Evolutionary conservation across 2,113 vertebrate species (phyloP), one percentile per base, ranked within the genome.

Genomic region (Suricata suricatta): DNA sequence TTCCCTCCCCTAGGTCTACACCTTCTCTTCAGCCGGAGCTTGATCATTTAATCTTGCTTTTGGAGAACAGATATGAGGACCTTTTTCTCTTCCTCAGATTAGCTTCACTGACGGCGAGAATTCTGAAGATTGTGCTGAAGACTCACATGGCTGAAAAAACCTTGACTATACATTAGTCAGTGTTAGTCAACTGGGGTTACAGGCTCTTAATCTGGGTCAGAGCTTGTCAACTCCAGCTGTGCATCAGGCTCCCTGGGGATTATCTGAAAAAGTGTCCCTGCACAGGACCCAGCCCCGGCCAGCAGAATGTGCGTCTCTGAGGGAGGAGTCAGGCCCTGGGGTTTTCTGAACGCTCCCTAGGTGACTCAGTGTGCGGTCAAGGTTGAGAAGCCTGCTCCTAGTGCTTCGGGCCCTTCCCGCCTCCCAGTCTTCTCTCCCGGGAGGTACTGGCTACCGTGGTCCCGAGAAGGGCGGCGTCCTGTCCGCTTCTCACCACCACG

Each of bases 31-130:
- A 52, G 54, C 54, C 31, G 88, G 69, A 64, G 31, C 27, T 76
- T 63, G 76, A 81, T 27, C 29, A 69, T 84, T 95, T 63, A 63
- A 66, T 66, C 44, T 88, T 91, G 87, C 72, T 94, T 95, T 95
- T 72, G 60, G 44, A 66, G 35, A 90, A 82, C 57, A 52, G n/a
- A 29, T 60, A 79, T 1, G 2, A n/a, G 52, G 63, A 57, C 15
- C 60, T 72, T 92, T 82, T 64, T 44, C 68, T 87, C 69, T 69
- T 76, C 82, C 35, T 72, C 50, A 50, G 27, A 50, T 79, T 83
- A 93, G 60, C 52, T 82, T 47, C 29, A 44, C 47, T 16, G 74
- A 21, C 41, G 50, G 3, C 52, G 64, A 80, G 54, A 90, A 74
- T 79, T 63, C n/a, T 54, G 64, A 63, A 87, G 69, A 50, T 47